Evolutionary conservation across 2,113 vertebrate species (phyloP), one percentile per base, ranked within the genome.

Genomic region (Silurus glanis): DNA sequence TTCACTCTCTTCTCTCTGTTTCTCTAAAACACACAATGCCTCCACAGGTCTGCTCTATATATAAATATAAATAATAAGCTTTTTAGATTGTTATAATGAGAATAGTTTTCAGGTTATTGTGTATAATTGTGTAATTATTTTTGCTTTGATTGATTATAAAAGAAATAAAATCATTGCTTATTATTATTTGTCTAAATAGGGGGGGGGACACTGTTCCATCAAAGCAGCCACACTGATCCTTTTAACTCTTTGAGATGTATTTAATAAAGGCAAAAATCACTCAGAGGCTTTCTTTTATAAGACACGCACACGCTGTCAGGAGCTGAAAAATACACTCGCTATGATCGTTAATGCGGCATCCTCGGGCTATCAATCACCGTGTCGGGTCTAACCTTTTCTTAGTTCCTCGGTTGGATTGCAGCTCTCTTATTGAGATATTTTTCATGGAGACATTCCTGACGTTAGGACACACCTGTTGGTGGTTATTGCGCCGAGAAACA

Each of bases 331-430:
- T 72, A 66, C 81, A 85, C 90, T 83, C 83, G 81, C 87, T 91
- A 76, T 92, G 88, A 90, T 90, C 89, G 83, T 81, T 89, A 88
- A 84, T 83, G 83, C 83, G 87, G 83, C 87, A 81, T 90, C 92
- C 91, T 82, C 25, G 47, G 90, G 91, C 86, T 58, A 76, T 14
- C 56, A 89, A 90, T 92, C 89, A 90, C 91, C 84, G 59, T 88
- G 89, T 88, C 90, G 89, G 28, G 10, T 23, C 74, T 90, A 89
- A 92, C 90, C 93, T 94, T 92, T 91, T 87, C 89, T 88, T 61
- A 82, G 89, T 66, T 59, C 80, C 59, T 17, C 64, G 37, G 25
- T 87, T 88, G 53, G 81, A 75, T 84, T 74, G 58, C 55, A 72
- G 47, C 84, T 75, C 88, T 86, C 75, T 84, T 79, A 87, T 90